Evolutionary conservation across 2,797 vertebrate genomes (phyloP).

Genomic region (Poecilia picta): DNA sequence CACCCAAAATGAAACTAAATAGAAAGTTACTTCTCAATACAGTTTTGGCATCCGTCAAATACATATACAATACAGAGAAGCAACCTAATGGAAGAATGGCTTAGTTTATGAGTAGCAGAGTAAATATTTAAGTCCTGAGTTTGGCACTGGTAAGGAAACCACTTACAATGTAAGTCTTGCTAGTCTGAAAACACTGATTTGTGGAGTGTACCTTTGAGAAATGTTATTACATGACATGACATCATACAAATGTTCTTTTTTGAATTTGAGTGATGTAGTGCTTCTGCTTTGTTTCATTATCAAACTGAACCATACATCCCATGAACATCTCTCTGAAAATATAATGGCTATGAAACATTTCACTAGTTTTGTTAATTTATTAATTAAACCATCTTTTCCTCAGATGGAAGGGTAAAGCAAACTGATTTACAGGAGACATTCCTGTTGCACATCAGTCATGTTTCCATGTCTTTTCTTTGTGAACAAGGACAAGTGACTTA

Average conservation of each 20-base stretch:
- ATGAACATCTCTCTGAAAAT: conserved; percentile 68
- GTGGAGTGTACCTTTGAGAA: conserved; percentile 27
- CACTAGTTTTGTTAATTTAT: conserved; percentile 63
- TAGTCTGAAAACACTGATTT: conserved; percentile 30
- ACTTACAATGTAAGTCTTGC: neutral
- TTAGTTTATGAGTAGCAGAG: neutral
- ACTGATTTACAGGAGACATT: conserved; percentile 72
- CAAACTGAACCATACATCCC: conserved; percentile 58
- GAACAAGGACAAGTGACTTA: conserved; percentile 61
- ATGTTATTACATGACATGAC: conserved; percentile 53
- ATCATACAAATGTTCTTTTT: conserved; percentile 56
- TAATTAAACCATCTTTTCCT: conserved; percentile 69
- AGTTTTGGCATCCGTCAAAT: neutral
- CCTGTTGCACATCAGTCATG: conserved; percentile 64
- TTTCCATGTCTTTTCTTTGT: conserved; percentile 41
- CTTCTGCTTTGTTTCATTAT: conserved; percentile 68
- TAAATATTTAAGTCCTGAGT: neutral
- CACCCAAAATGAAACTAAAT: neutral
- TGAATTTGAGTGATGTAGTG: conserved; percentile 36
- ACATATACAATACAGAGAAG: neutral
- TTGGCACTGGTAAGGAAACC: neutral
- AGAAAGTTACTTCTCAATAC: neutral
- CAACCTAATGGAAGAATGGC: neutral
- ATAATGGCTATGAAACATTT: conserved; percentile 74
- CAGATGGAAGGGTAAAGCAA: conserved; percentile 72